Base-by-base conservation (phyloP, 2,113 vertebrate genomes). In the Apaloderma vittatum region DNA sequence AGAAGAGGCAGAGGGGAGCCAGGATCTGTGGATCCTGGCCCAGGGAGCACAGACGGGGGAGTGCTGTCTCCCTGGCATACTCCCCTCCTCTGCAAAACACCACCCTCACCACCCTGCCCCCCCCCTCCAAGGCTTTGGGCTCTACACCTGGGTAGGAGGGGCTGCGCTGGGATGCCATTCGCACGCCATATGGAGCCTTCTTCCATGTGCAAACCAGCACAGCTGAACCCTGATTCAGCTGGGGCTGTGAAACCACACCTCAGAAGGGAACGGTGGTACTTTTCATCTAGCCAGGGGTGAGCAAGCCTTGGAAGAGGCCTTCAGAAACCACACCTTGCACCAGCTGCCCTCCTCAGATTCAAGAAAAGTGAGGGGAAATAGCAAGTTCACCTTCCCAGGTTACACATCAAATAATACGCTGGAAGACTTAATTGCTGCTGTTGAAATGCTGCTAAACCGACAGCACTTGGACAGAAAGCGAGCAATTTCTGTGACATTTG, bases 1-100 rank as follows among this genome's bases (percentile, higher is more conserved):
- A 83, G 83, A 95, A 96, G 94, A 96, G 85, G 88, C 93, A 93
- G 92, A 96, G 90, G 96, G 92, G 90, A 96, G 81, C 88, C 96
- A 96, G 93, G 57, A 88, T 91, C 77, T 91, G 88, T 97, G 94
- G 94, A 95, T 97, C 51, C 92, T 90, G 92, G 97, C 93, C 94
- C 90, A 97, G 83, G 91, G 83, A 96, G 81, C 83, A 95, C 94
- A 97, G 95, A 92, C 93, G n/a, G 89, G 81, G 84, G 83, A 93
- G 54, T 29, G 76, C 80, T 96, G 92, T 84, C 95, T 94, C 88
- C 75, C 79, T 97, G 95, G 93, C 91, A 95, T 51, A 5, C 14
- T 95, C 73, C 45, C 11, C 37, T 90, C 26, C 58, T 49, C 80
- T 65, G 68, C 90, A 91, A 59, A 92, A n/a, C 20, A 23, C 12